These are phyloP conservation scores for Hyla sarda DNA, from an alignment of 2,113 vertebrate species.

Conservation along the genomic window DNA sequence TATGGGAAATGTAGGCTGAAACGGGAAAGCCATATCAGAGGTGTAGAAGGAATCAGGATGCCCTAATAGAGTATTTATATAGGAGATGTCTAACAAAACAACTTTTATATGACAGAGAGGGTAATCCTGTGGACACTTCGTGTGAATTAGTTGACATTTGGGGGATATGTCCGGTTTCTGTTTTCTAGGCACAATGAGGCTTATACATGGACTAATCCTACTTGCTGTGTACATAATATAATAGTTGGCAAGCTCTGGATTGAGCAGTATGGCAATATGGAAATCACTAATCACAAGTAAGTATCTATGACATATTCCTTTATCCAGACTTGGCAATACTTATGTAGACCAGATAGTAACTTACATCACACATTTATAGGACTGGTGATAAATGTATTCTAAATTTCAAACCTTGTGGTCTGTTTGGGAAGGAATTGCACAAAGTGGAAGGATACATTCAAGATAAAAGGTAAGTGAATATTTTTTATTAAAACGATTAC, in stretches of 20 bases:
- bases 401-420: slow-evolving; percentile 92
- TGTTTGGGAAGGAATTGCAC: slow-evolving; percentile 97
- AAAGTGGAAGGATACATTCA: slow-evolving; percentile 98
- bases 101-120: background rate
- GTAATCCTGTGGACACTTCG: background rate
- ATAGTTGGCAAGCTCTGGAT: slow-evolving; percentile 99
- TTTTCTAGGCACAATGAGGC: slow-evolving; percentile 86
- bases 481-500: background rate
- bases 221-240: slow-evolving; percentile 96
- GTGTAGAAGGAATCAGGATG: no score
- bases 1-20: no score
- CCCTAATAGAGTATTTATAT: no score
- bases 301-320: background rate
- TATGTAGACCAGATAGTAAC: slow-evolving; percentile 45
- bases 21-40: no score
- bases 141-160: background rate
- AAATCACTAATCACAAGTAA: slow-evolving; percentile 98
- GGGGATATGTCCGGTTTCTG: background rate
- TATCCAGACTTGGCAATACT: background rate
- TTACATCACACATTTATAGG: slow-evolving; percentile 72
- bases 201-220: slow-evolving; percentile 98
- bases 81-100: no score
- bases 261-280: slow-evolving; percentile 95
- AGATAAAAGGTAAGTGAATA: slow-evolving; percentile 89
- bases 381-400: slow-evolving; percentile 93